Conservation (phyloP, 2,888 invertebrate species). For the Trilocha varians region DNA sequence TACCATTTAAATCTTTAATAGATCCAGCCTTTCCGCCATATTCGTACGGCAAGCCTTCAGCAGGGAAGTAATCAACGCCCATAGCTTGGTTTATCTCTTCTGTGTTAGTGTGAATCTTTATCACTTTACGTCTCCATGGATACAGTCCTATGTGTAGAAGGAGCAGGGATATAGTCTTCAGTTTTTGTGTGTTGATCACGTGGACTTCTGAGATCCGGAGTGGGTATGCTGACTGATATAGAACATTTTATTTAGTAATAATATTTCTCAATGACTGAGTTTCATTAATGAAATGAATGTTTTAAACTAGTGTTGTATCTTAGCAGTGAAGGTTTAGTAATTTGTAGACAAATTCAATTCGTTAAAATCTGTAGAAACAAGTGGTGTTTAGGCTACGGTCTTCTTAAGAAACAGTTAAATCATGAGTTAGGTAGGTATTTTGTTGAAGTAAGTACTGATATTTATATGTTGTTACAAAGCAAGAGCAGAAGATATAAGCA, state of each 20-base stretch:
- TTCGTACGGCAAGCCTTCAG: slow-evolving; percentile 83
- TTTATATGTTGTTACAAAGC: too few relatives aligned
- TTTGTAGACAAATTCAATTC: too few relatives aligned
- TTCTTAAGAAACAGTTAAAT: too few relatives aligned
- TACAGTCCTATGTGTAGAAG: slow-evolving; percentile 56
- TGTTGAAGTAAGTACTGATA: too few relatives aligned
- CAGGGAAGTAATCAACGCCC: slow-evolving; percentile 77
- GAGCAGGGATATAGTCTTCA: slow-evolving; percentile 80
- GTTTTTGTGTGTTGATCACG: slow-evolving; percentile 82
- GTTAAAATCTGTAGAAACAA: too few relatives aligned
- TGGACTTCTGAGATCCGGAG: slow-evolving; percentile 87
- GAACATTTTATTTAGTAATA: background rate
- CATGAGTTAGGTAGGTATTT: too few relatives aligned
- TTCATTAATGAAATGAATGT: too few relatives aligned
- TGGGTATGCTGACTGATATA: slow-evolving; percentile 82
- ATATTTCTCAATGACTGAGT: too few relatives aligned
- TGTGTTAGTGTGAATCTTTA: slow-evolving; percentile 42
- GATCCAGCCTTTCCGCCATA: slow-evolving; percentile 87
- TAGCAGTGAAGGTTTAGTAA: too few relatives aligned
- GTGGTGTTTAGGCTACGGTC: too few relatives aligned
- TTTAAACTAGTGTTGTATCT: too few relatives aligned
- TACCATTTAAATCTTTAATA: slow-evolving; percentile 80
- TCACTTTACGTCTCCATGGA: slow-evolving; percentile 56
- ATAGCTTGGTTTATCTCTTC: slow-evolving; percentile 46
- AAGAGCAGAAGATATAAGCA: too few relatives aligned